Percentiles rank a stretch among this genome's conserved stretches.
phyloP scores from a whole-genome alignment of 1,140 invertebrate genomes.

The Neodiprion lecontei region DNA sequence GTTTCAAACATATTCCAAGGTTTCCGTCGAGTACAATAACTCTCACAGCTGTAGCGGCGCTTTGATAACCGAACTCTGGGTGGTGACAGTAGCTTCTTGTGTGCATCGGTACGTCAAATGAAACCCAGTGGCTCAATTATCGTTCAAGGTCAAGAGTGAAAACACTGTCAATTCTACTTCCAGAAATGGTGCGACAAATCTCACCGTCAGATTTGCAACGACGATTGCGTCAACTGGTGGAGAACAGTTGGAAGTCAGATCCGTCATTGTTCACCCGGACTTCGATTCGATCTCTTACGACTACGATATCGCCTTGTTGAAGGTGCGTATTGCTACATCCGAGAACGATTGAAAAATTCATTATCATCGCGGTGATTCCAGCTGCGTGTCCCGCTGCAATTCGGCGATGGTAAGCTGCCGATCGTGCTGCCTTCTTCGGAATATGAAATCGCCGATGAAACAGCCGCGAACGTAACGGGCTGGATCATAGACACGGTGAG shows the following conservation, averaged over 20 bases:
- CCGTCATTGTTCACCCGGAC: conserved; percentile 36
- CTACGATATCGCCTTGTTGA: conserved; percentile 62
- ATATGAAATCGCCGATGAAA: conserved; percentile 36
- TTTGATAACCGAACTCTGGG: conserved; percentile 56
- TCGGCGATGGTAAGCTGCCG: conserved; percentile 41
- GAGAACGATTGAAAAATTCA: conserved; percentile 12
- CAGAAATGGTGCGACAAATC: background rate
- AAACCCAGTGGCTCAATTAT: background rate
- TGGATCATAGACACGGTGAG: conserved; percentile 59
- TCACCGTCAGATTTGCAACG: conserved; percentile 23
- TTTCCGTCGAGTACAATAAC: conserved; percentile 54
- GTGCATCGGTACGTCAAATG: conserved; percentile 37
- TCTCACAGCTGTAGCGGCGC: conserved; percentile 62
- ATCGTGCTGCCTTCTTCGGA: conserved; percentile 39
- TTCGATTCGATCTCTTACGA: conserved; percentile 42
- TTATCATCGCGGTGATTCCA: conserved; percentile 27
- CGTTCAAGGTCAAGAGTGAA: background rate
- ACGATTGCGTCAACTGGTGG: background rate
- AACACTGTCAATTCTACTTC: background rate
- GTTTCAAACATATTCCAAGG: conserved; percentile 30
- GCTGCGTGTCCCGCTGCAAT: conserved; percentile 35
- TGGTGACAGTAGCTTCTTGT: conserved; percentile 63
- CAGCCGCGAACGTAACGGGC: conserved; percentile 57
- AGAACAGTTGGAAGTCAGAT: conserved; percentile 25
- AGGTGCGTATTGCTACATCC: conserved; percentile 35